Evolutionary conservation across 2,797 vertebrate species (phyloP).

Genomic region (Gymnoscopelus braueri): DNA sequence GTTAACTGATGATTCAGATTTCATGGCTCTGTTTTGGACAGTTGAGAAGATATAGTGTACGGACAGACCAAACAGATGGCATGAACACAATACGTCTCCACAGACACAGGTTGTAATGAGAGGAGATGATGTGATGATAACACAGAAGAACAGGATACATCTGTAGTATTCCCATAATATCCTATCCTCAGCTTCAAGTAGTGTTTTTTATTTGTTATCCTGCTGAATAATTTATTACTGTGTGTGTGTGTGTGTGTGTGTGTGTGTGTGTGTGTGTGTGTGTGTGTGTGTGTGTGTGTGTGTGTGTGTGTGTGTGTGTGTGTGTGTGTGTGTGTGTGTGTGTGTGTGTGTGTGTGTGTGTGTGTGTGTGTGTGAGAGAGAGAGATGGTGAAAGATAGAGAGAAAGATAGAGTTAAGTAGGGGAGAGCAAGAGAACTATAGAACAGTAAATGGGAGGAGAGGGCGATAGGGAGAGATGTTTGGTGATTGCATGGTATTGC

Average conservation of each 20-base stretch:
- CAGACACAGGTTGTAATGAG: no score
- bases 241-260: no score
- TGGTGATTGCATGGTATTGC: constrained; percentile 17
- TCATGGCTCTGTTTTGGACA: no score
- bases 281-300: no score
- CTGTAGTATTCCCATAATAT: constrained; percentile 8
- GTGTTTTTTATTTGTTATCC: constrained; percentile 32
- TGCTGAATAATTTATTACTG: constrained; percentile 44
- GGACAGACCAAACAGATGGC: neutral
- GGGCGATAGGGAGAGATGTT: constrained; percentile 6
- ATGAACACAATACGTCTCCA: no score
- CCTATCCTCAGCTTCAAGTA: constrained; percentile 22
- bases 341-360: no score
- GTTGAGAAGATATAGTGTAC: neutral
- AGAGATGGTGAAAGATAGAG: neutral
- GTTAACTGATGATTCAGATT: no score
- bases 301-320: no score
- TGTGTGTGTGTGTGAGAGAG: no score
- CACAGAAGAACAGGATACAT: neutral
- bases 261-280: no score
- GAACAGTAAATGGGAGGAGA: neutral
- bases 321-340: no score
- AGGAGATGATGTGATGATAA: neutral
- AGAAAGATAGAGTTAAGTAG: neutral
- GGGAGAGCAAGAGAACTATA: no score